Conservation (phyloP, 2,797 vertebrate species). For the Enteromius radiatus region DNA sequence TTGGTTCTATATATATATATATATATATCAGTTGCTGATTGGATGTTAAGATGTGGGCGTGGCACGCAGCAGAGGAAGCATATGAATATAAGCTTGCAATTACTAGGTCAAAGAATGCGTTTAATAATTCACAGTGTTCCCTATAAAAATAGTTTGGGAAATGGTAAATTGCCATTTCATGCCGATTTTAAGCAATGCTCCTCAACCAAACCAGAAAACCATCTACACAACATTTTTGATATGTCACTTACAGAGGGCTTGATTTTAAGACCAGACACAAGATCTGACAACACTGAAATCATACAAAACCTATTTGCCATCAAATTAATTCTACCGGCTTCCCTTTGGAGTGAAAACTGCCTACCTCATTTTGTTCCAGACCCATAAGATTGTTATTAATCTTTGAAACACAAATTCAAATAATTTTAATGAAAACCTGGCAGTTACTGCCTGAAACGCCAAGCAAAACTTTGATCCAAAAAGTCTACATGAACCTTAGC, state of each 20-base stretch:
- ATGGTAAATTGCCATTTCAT: background rate
- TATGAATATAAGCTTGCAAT: background rate
- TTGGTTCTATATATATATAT: background rate
- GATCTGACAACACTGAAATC: background rate
- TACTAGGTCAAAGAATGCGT: background rate
- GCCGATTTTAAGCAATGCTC: background rate
- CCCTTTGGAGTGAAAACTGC: background rate
- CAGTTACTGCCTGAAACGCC: background rate
- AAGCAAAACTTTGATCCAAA: background rate
- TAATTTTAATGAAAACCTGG: background rate
- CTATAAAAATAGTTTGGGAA: background rate
- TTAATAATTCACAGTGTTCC: background rate
- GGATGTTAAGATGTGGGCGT: background rate
- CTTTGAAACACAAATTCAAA: background rate
- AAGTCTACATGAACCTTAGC: background rate
- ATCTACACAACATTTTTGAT: background rate
- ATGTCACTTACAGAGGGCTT: rapidly evolving
- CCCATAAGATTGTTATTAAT: background rate
- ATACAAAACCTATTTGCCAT: background rate
- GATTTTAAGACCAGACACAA: background rate
- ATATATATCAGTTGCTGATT: background rate
- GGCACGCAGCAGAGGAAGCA: background rate
- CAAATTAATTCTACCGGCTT: too few relatives aligned
- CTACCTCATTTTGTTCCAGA: background rate
- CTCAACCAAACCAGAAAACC: background rate